phyloP scores from a whole-genome alignment of 1,140 invertebrate genomes.

The Muscidifurax raptorellus region DNA sequence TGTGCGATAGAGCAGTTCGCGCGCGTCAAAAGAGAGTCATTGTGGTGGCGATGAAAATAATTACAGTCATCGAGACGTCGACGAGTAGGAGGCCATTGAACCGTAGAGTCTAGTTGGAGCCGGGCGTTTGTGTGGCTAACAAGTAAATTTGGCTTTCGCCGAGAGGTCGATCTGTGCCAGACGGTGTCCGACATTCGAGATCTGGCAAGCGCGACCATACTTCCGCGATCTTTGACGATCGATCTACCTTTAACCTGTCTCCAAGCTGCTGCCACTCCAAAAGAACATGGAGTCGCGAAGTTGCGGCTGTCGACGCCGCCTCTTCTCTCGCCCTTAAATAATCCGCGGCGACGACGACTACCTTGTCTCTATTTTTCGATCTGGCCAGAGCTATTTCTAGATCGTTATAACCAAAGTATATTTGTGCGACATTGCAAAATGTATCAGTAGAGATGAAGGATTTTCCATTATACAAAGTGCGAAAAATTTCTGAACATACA shows the following conservation, averaged over 20 bases:
- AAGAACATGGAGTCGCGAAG: background rate
- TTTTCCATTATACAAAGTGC: background rate
- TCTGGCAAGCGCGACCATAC: background rate
- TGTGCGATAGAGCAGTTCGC: constrained; percentile 41
- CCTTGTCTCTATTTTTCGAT: constrained; percentile 3
- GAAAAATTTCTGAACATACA: background rate
- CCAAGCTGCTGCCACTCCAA: constrained; percentile 13
- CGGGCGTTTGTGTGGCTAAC: constrained; percentile 4
- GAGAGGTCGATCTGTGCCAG: constrained; percentile 55
- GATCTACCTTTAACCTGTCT: background rate
- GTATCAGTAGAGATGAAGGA: background rate
- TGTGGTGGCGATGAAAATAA: constrained; percentile 38
- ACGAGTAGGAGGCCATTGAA: constrained; percentile 53
- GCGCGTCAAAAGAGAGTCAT: constrained; percentile 35
- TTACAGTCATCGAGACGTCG: constrained; percentile 55
- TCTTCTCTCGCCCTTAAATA: background rate
- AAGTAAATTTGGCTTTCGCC: constrained; percentile 57
- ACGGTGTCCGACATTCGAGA: constrained; percentile 39
- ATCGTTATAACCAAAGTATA: background rate
- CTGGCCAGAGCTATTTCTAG: background rate
- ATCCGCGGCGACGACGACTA: background rate
- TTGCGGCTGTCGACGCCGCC: background rate
- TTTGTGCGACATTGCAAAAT: background rate
- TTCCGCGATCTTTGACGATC: constrained; percentile 43
- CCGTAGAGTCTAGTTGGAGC: constrained; percentile 42